phyloP scores from a whole-genome alignment of 2,888 invertebrate species.

The Geotrupes spiniger region DNA sequence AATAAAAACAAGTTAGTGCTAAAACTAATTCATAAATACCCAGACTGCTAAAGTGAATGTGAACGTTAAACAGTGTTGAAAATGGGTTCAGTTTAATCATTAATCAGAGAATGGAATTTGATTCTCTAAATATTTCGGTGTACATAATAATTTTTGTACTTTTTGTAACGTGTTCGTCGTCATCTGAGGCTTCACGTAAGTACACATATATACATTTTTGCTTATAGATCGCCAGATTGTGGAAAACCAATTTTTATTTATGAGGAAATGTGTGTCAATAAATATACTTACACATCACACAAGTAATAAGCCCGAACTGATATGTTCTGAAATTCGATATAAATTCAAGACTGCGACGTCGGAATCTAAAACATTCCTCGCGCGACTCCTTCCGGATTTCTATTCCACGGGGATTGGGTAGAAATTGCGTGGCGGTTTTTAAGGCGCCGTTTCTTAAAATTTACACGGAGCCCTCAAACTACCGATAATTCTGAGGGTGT shows the following conservation, averaged over 20 bases:
- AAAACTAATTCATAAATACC: too few species aligned
- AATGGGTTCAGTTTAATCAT: slow-evolving; percentile 16
- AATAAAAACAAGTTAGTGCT: too few species aligned
- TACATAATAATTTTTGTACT: slow-evolving; percentile 26
- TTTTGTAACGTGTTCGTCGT: slow-evolving; percentile 21
- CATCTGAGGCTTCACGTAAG: slow-evolving; percentile 18
- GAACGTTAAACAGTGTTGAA: slow-evolving; percentile 13
- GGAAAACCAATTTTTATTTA: slow-evolving; percentile 16
- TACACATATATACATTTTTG: slow-evolving; percentile 7
- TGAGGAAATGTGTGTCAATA: slow-evolving; percentile 13
- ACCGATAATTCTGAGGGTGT: background rate
- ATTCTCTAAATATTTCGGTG: slow-evolving; percentile 23
- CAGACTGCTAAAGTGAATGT: slow-evolving; percentile 7
- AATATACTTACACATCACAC: slow-evolving; percentile 9
- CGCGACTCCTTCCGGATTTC: slow-evolving; percentile 6
- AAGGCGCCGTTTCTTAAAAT: slow-evolving; percentile 14
- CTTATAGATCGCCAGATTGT: too few species aligned
- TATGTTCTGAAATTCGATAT: slow-evolving; percentile 13
- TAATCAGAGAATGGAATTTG: slow-evolving; percentile 24
- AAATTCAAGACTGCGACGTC: slow-evolving; percentile 14
- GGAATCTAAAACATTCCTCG: slow-evolving; percentile 10
- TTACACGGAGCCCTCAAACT: slow-evolving; percentile 1
- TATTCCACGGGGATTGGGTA: slow-evolving; percentile 14
- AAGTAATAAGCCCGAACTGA: slow-evolving; percentile 13
- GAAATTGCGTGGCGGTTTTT: slow-evolving; percentile 13